These are phyloP conservation scores for Cyclophora punctaria DNA, from an alignment of 2,888 invertebrate species.

Conservation along the genomic window DNA sequence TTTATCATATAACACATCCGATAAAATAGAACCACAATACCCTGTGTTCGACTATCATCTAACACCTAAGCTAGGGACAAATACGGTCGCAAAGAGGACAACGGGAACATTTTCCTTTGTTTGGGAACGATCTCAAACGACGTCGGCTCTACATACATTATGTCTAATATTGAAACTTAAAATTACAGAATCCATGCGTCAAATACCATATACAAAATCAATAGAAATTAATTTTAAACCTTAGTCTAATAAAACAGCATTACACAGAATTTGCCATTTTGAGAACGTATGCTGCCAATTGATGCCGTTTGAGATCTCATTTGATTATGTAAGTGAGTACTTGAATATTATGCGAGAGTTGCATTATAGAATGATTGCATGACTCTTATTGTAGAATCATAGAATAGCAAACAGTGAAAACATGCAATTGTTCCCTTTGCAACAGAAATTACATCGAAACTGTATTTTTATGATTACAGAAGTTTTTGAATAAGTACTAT, in stretches of 20 bases:
- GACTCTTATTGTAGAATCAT: not conserved
- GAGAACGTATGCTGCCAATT: too few relatives aligned
- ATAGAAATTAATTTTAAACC: too few relatives aligned
- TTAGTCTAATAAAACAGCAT: not conserved
- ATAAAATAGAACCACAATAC: conserved; percentile 74
- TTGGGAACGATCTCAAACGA: not conserved
- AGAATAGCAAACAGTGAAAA: conserved; percentile 11
- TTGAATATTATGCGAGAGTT: not conserved
- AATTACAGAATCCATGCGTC: too few relatives aligned
- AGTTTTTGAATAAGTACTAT: conserved; percentile 68
- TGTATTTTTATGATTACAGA: conserved; percentile 63
- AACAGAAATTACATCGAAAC: conserved; percentile 67
- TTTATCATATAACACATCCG: conserved; percentile 56
- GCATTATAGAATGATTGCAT: not conserved
- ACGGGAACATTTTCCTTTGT: conserved; percentile 27
- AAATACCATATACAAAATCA: too few relatives aligned
- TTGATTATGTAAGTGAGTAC: not conserved
- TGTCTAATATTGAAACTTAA: too few relatives aligned
- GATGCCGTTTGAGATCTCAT: not conserved
- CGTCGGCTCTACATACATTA: not conserved
- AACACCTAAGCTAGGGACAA: conserved; percentile 72
- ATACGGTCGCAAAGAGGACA: conserved; percentile 67
- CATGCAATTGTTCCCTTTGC: conserved; percentile 60
- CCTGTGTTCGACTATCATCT: conserved; percentile 70
- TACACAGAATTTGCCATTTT: not conserved